Conservation (phyloP, 2,888 invertebrate species). For the Bhutanitis thaidina region DNA sequence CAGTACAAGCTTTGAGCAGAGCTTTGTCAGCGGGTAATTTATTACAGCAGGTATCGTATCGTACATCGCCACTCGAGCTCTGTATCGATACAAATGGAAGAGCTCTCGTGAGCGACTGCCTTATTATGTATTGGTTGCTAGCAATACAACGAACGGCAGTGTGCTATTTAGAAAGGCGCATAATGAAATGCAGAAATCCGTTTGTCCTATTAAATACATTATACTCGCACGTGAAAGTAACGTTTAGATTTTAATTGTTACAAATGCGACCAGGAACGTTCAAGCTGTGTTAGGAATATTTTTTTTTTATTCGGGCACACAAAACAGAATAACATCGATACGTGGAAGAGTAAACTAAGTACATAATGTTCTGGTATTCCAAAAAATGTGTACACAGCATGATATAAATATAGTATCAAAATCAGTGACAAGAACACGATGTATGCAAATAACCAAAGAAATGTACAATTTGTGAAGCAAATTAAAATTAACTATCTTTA, state of each 20-base stretch:
- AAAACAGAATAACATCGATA: too few species aligned
- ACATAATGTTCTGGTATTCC: too few species aligned
- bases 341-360: too few species aligned
- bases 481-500: too few species aligned
- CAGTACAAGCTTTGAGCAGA: constrained; percentile 52
- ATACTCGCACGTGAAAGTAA: constrained; percentile 1
- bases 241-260: constrained; percentile 12
- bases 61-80: constrained; percentile 38
- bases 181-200: constrained; percentile 17
- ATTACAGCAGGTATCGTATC: constrained; percentile 56
- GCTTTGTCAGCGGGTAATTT: constrained; percentile 60
- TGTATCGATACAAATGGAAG: constrained; percentile 44
- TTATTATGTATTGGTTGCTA: constrained; percentile 15
- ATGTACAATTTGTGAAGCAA: too few species aligned
- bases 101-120: constrained; percentile 24
- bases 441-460: too few species aligned
- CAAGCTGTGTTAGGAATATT: background rate
- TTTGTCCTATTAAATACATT: constrained; percentile 6
- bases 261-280: background rate
- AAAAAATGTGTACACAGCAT: too few species aligned
- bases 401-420: too few species aligned
- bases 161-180: constrained; percentile 10
- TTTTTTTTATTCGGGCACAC: too few species aligned
- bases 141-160: constrained; percentile 27
- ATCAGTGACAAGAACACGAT: too few species aligned